Percentiles rank a stretch among this genome's conserved stretches.
Evolutionary conservation across 2,113 vertebrate genomes (phyloP).

Genomic region (Beaufortia kweichowensis): DNA sequence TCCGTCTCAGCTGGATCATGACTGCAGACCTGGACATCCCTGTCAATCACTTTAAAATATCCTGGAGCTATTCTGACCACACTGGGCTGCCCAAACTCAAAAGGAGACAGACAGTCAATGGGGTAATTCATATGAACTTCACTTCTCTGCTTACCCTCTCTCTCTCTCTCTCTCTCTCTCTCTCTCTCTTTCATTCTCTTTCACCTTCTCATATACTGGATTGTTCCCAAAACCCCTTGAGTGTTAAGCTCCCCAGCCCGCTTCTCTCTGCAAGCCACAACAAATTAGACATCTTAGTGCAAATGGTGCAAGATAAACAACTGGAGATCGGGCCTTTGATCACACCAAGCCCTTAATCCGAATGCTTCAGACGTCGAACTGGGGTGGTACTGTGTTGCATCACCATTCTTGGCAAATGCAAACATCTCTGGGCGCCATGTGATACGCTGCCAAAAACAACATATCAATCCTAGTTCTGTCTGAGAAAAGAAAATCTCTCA

Average conservation of each 20-base stretch:
- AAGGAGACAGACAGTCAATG: slow-evolving; percentile 80
- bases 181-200: neutral
- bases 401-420: slow-evolving; percentile 44
- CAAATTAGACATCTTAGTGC: slow-evolving; percentile 50
- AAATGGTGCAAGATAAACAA: slow-evolving; percentile 51
- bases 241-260: slow-evolving; percentile 9
- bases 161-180: neutral
- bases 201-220: slow-evolving; percentile 23
- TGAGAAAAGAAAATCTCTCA: slow-evolving; percentile 54
- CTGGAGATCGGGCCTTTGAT: slow-evolving; percentile 47
- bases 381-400: slow-evolving; percentile 55
- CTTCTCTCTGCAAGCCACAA: slow-evolving; percentile 47
- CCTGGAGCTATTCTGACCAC: slow-evolving; percentile 83
- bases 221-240: slow-evolving; percentile 8
- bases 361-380: slow-evolving; percentile 31
- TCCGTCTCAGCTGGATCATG: slow-evolving; percentile 77
- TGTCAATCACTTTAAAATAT: slow-evolving; percentile 88
- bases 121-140: slow-evolving; percentile 68
- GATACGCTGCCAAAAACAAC: slow-evolving; percentile 54
- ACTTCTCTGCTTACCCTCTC: neutral
- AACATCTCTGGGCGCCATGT: slow-evolving; percentile 33
- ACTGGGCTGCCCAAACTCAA: slow-evolving; percentile 78
- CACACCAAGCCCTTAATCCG: slow-evolving; percentile 23
- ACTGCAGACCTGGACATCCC: slow-evolving; percentile 83
- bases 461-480: slow-evolving; percentile 50